Evolutionary conservation across 37 sponge, comb jelly and placozoan species (phyloP).

Genomic region (Aphrocallistes beatrix): DNA sequence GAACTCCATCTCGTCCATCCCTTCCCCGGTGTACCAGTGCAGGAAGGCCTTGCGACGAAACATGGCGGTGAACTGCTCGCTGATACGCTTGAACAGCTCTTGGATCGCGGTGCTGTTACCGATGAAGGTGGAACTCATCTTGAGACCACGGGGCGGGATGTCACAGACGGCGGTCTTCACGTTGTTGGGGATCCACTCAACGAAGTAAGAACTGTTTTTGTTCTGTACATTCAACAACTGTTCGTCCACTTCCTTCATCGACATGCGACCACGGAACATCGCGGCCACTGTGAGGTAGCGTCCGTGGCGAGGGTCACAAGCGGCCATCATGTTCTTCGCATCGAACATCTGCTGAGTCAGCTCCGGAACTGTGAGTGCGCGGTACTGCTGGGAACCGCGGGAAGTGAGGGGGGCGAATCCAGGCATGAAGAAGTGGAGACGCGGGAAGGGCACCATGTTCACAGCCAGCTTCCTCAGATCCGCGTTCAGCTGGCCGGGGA

Average conservation of each 20-base stretch:
- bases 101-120: constrained; percentile 99
- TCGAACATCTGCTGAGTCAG: constrained; percentile 99
- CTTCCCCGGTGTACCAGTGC: constrained; percentile 99
- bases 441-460: constrained; percentile 99
- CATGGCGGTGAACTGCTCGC: constrained; percentile 99
- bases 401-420: constrained; percentile 99
- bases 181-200: constrained; percentile 99
- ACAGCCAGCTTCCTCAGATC: constrained; percentile 87
- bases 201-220: constrained; percentile 99
- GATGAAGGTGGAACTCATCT: constrained; percentile 98
- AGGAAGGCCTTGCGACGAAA: constrained; percentile 99
- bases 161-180: constrained; percentile 99
- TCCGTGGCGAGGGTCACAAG: constrained; percentile 99
- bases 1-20: constrained; percentile 94
- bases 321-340: constrained; percentile 99
- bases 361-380: constrained; percentile 96
- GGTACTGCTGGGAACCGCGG: constrained; percentile 99
- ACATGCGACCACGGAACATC: constrained; percentile 99
- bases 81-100: constrained; percentile 99
- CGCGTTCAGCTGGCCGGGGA: constrained; percentile 98
- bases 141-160: constrained; percentile 95
- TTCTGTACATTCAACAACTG: constrained; percentile 99
- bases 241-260: constrained; percentile 99
- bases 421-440: constrained; percentile 99
- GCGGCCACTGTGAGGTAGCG: constrained; percentile 99